phyloP scores from a whole-genome alignment of 2,797 vertebrate genomes.

The Microctenopoma lineatum region DNA sequence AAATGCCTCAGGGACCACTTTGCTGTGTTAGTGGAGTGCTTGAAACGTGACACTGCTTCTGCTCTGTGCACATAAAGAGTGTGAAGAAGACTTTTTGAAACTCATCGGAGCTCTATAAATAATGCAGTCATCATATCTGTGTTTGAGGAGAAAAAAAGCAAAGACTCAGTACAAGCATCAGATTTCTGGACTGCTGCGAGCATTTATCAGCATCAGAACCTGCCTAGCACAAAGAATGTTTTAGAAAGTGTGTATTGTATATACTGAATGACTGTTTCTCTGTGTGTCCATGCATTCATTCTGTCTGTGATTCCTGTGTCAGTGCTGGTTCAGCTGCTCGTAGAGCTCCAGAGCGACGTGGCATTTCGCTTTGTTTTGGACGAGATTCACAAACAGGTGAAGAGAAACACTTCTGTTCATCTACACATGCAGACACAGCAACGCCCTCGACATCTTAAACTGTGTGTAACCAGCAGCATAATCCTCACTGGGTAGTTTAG shows the following conservation, averaged over 20 bases:
- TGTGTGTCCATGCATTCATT: slow-evolving; percentile 21
- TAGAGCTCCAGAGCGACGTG: slow-evolving; percentile 86
- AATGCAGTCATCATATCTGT: slow-evolving; percentile 25
- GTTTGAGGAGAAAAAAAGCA: slow-evolving; percentile 11
- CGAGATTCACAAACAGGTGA: slow-evolving; percentile 89
- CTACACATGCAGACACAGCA: slow-evolving; percentile 16
- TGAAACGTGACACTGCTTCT: slow-evolving; percentile 40
- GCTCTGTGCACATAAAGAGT: slow-evolving; percentile 29
- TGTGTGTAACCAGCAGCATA: slow-evolving; percentile 32
- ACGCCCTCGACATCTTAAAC: slow-evolving; percentile 27
- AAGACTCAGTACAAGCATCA: background rate
- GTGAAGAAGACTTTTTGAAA: slow-evolving; percentile 35
- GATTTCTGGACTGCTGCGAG: background rate
- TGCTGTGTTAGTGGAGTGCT: slow-evolving; percentile 39
- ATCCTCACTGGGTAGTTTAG: slow-evolving; percentile 50
- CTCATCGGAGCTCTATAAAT: slow-evolving; percentile 35
- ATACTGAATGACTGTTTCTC: slow-evolving; percentile 20
- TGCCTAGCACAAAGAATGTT: no score
- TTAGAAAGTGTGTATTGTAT: slow-evolving; percentile 16
- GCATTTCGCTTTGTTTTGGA: slow-evolving; percentile 84
- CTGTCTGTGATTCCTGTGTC: slow-evolving; percentile 36
- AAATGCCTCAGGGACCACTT: slow-evolving; percentile 38
- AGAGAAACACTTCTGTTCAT: slow-evolving; percentile 41
- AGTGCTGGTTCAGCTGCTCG: slow-evolving; percentile 90
- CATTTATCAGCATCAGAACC: background rate